A percentile compares a stretch with the other conserved stretches of the same genome.
Conservation (phyloP, 2,797 vertebrate genomes). For the Ctenochaetus hawaiiensis region DNA sequence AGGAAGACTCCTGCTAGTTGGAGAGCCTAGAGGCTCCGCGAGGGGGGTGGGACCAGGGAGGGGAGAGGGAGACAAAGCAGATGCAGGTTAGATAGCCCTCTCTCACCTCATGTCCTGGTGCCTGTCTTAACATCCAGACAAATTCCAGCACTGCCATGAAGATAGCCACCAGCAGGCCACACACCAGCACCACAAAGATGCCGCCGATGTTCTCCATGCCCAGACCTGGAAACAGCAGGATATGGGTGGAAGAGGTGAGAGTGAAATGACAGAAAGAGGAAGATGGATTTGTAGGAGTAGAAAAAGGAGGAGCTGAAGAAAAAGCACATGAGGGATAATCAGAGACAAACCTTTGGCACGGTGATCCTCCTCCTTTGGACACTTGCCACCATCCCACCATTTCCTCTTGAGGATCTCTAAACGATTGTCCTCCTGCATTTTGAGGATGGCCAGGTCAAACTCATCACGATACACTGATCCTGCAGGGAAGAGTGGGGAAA, state of each 20-base stretch:
- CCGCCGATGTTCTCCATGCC: conserved; percentile 99
- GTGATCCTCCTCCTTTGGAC: conserved; percentile 98
- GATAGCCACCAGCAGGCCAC: conserved; percentile 97
- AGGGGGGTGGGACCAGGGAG: conserved; percentile 55
- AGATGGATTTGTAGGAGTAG: not conserved
- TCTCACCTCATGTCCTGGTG: conserved; percentile 96
- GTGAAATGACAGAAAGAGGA: not conserved
- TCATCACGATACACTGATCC: conserved; percentile 95
- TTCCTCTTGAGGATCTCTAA: conserved; percentile 97
- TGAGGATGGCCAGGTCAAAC: conserved; percentile 97
- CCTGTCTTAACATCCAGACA: conserved; percentile 95
- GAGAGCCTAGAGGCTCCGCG: conserved; percentile 51
- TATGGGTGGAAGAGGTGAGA: conserved; percentile 1
- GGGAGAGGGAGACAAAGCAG: conserved; percentile 81
- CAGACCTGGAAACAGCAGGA: conserved; percentile 85
- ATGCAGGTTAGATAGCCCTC: conserved; percentile 83
- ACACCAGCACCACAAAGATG: conserved; percentile 99
- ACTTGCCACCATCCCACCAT: conserved; percentile 99
- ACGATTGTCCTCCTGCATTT: conserved; percentile 97
- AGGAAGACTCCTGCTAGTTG: conserved; percentile 25
- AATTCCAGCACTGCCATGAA: conserved; percentile 99
- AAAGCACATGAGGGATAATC: conserved; percentile 14
- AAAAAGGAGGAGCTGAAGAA: not conserved
- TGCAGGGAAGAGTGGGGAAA: conserved; percentile 63
- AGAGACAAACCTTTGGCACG: conserved; percentile 93